Evolutionary conservation across 2,113 vertebrate genomes (phyloP), one percentile per base, ranked within the genome.

Genomic region (Thinocorus orbignyianus): DNA sequence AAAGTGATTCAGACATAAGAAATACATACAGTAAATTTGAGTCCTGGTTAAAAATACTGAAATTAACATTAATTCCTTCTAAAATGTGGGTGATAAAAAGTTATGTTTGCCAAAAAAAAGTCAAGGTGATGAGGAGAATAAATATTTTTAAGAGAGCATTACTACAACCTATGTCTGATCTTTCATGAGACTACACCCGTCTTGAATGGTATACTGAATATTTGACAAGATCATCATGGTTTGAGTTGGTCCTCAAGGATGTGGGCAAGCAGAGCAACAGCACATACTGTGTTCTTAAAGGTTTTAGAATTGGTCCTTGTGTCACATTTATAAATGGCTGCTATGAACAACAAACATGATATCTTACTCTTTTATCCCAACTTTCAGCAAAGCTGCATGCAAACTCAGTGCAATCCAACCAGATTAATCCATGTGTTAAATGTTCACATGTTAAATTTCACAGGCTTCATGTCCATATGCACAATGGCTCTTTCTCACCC

Each of bases 1-100:
- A 74, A 88, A 90, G n/a, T 71, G 51, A 78, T 77, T 94, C 19
- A 88, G 65, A 81, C 30, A 23, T 70, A 88, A 84, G 39, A 55
- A 90, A 74, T 17, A 25, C 42, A 46, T 44, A 60, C 1, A 64
- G 20, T 68, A 95, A 83, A 51, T 31, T 86, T 25, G n/a, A 91
- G 39, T 54, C 33, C 25, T 0, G 0, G 35, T 55, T 95, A 84
- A 91, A 93, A 94, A 86, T 69, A 73, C 90, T 61, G 4, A 60
- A 48, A 65, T 77, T 80, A 62, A 72, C 83, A 61, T 68, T 49
- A 62, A 92, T 86, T 83, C 3, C 31, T 70, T 88, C 84, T 33
- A 86, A 81, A 94, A 84, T 55, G 35, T 88, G 39, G 4, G 7
- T 82, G 57, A 86, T 73, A 60, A 88, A 85, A 92, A 78, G 3